Conservation (phyloP, 64 coral and sea anemone genomes). For the Porites australiensis region DNA sequence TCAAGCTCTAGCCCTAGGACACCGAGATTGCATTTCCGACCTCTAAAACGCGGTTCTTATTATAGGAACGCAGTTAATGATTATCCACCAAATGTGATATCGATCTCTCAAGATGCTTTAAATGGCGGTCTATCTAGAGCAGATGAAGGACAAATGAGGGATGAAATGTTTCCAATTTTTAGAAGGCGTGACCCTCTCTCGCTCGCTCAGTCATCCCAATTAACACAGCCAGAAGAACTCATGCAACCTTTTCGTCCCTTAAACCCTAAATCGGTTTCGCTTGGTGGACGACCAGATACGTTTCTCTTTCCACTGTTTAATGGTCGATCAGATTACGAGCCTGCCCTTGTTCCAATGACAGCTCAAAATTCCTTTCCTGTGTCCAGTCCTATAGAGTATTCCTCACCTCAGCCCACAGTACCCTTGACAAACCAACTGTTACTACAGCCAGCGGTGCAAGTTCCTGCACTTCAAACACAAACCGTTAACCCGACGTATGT, state of each 20-base stretch:
- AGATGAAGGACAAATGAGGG: not conserved
- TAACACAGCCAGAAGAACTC: conserved; percentile 24
- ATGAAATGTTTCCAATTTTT: conserved; percentile 33
- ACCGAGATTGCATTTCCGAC: not conserved
- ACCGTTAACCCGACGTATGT: not conserved
- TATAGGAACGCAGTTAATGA: conserved; percentile 12
- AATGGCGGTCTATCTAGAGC: not conserved
- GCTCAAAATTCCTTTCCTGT: conserved; percentile 5
- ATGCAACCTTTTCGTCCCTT: conserved; percentile 21
- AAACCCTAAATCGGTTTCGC: conserved; percentile 6
- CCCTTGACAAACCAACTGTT: not conserved
- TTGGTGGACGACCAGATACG: conserved; percentile 32
- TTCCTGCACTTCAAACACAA: conserved; percentile 45
- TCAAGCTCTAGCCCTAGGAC: not conserved
- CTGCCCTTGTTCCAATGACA: conserved; percentile 6
- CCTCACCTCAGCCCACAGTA: not conserved
- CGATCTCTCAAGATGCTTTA: conserved; percentile 59
- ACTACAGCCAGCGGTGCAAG: conserved; percentile 9
- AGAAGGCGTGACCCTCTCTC: conserved; percentile 9
- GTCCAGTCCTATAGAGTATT: not conserved
- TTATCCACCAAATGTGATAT: conserved; percentile 37
- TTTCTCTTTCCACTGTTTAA: conserved; percentile 25
- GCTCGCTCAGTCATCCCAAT: not conserved
- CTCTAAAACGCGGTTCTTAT: not conserved
- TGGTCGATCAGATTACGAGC: conserved; percentile 7